Evolutionary conservation across 2,797 vertebrate species (phyloP).

Genomic region (Enteromius trimaculatus): DNA sequence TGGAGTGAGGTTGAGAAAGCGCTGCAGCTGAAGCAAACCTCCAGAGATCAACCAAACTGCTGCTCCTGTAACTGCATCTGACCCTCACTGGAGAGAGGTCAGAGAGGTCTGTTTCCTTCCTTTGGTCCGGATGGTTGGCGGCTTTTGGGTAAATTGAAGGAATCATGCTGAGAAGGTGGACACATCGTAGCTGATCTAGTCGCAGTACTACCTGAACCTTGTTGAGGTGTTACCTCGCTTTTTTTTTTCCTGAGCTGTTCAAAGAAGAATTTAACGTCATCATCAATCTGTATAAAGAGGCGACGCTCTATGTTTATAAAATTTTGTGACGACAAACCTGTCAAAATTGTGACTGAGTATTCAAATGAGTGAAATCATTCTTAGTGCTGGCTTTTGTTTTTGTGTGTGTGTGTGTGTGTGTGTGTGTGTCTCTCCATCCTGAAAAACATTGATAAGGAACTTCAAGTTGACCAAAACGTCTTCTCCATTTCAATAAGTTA

Average conservation of each 20-base stretch:
- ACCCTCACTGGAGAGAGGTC: not conserved
- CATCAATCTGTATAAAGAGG: slow-evolving; percentile 7
- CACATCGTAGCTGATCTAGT: not conserved
- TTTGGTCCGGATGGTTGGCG: not conserved
- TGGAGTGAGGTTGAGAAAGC: slow-evolving; percentile 75
- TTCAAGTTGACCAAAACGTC: slow-evolving; percentile 40
- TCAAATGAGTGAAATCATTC: slow-evolving; percentile 7
- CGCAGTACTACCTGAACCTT: not conserved
- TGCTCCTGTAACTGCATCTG: not conserved
- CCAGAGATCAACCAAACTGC: not conserved
- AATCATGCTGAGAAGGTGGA: not conserved
- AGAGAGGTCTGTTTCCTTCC: not conserved
- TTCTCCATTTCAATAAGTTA: not conserved
- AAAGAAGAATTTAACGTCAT: slow-evolving; percentile 9
- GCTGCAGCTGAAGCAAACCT: not conserved
- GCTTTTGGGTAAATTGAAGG: not conserved
- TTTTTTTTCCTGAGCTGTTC: not conserved
- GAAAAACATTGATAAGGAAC: slow-evolving; percentile 14
- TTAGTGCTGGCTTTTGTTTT: not conserved
- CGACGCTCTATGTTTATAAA: not conserved
- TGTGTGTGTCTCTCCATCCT: not conserved
- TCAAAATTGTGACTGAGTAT: not conserved
- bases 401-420: not conserved
- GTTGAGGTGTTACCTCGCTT: not conserved
- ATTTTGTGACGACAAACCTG: not conserved